These are phyloP conservation scores for Amniataba percoides DNA, from an alignment of 2,797 vertebrate species.

Conservation along the genomic window DNA sequence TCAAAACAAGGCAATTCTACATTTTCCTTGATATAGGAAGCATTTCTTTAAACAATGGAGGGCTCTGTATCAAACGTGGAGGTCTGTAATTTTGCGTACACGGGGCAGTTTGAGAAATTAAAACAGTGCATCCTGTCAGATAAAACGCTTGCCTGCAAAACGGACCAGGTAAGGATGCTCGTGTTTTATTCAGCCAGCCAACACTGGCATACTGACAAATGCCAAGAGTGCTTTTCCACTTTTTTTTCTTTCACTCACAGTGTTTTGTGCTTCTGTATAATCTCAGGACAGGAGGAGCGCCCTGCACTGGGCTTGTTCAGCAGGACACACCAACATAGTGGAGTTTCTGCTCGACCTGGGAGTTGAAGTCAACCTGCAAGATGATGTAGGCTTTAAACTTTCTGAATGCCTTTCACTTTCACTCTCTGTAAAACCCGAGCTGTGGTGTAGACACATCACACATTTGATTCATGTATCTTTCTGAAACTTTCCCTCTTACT, in stretches of 20 bases:
- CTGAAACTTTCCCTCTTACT: too few species aligned
- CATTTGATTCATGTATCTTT: too few species aligned
- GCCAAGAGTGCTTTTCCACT: not conserved
- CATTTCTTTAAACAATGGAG: slow-evolving; percentile 78
- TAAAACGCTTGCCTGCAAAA: slow-evolving; percentile 87
- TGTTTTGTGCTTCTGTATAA: not conserved
- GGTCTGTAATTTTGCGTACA: slow-evolving; percentile 92
- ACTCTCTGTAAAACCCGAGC: not conserved
- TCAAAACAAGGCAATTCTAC: accelerated
- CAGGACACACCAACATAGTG: slow-evolving; percentile 91
- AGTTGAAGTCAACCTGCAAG: slow-evolving; percentile 91
- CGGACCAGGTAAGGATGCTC: slow-evolving; percentile 89
- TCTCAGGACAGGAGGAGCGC: slow-evolving; percentile 90
- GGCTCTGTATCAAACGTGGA: slow-evolving; percentile 90
- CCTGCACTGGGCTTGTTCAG: slow-evolving; percentile 97
- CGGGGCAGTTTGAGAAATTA: slow-evolving; percentile 89
- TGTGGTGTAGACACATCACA: too few species aligned
- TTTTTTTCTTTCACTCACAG: not conserved
- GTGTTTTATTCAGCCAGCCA: too few species aligned
- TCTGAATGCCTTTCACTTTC: not conserved
- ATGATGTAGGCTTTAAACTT: slow-evolving; percentile 86
- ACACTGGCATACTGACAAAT: accelerated
- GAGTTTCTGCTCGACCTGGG: slow-evolving; percentile 90
- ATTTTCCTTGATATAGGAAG: not conserved
- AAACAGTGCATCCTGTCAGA: slow-evolving; percentile 86